Base-by-base conservation (phyloP, 2,113 vertebrate genomes). In the Sorex fumeus region DNA sequence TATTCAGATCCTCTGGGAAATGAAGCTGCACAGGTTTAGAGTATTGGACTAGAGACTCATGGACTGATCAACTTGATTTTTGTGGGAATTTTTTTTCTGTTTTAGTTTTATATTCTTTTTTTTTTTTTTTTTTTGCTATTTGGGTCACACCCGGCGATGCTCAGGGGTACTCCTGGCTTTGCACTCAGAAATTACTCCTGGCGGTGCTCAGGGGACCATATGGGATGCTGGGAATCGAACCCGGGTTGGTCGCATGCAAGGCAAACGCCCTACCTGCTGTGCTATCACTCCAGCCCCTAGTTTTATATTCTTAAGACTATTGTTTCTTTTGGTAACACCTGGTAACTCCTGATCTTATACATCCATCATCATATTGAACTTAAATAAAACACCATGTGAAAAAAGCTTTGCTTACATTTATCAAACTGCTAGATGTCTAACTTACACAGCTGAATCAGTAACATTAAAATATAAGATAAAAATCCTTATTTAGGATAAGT, bases 321-420 rank as follows among this genome's bases (percentile, higher is more conserved):
- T 72, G 34, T 34, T 92, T 76, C 25, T 74, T 84, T 66, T 85
- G 62, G 19, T 76, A 9, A 21, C 2, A 36, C 4, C 66, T 81
- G 34, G 15, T 25, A 86, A 70, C 71, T 72, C 70, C 9, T 32
- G 7, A 13, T 23, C 21, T 83, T 89, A 67, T 6, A 18, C 27
- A 23, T 67, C 75, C 57, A 86, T 47, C 8, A 40, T 27, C 64
- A 10, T 23, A 60, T 62, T 69, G 57, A 16, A 77, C 43, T 89
- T 87, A 28, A 91, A 85, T n/a, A 78, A 91, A 89, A 88, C 43
- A 43, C 19, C 36, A 30, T 67, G 40, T 45, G 4, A 66, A 40
- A 72, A 53, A 50, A 43, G n/a, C 2, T 72, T 69, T 70, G 21
- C 60, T 88, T 50, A 88, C 13, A 71, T 57, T 85, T 85, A 57